Evolutionary conservation across 2,113 vertebrate genomes (phyloP), one percentile per base, ranked within the genome.

Genomic region (Zosterops borbonicus): DNA sequence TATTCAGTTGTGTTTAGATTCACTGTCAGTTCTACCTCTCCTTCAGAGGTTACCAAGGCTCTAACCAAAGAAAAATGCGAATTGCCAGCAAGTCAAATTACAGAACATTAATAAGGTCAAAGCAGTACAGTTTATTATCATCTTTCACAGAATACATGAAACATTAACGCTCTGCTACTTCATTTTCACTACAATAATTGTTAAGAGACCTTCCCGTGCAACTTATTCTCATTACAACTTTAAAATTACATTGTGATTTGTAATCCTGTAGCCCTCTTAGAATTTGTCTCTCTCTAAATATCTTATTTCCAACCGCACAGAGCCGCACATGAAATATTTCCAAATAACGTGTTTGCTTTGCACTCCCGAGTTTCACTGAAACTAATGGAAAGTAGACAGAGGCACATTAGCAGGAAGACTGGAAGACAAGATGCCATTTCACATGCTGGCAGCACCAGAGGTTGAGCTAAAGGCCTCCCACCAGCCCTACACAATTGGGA

Each of bases 61-160:
- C 37, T 71, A 93, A 83, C 73, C 47, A 88, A 77, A 87, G 75
- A 75, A 68, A 90, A 89, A 94, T 65, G 83, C 2, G 71, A 87
- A 95, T 75, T 78, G 74, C 83, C 78, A 94, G 80, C 60, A 94
- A 93, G 87, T 84, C 81, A 92, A 90, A 95, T 95, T 94, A 89
- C 64, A 74, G 83, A 89, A 65, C 91, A 95, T 90, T 92, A 95
- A 87, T 92, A 96, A 97, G 93, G 90, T 97, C 93, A 94, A 88
- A 91, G 75, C 82, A 87, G 64, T 91, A 88, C 42, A 92, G 90
- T 90, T 94, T 93, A 95, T 93, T 81, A 95, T 91, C 83, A 82
- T 91, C 56, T 87, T 96, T 94, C 91, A 87, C 33, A 82, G 84
- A 70, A 85, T 70, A 84, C 63, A 89, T 65, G 77, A 88, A 95